Base-by-base conservation (phyloP, 2,888 invertebrate species). In the Ornithoptera alexandrae region DNA sequence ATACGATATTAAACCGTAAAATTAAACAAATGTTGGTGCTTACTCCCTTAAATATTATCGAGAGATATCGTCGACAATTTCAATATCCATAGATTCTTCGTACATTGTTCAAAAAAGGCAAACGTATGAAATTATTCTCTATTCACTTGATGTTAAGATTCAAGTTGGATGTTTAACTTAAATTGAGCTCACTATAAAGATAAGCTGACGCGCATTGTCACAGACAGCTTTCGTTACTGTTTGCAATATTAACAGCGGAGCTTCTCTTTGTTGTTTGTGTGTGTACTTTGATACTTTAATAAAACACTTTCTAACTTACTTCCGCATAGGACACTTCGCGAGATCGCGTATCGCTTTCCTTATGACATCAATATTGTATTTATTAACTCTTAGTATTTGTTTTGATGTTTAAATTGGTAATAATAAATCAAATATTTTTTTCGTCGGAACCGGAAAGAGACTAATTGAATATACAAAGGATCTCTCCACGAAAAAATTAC, bases 191-290 rank as follows among this genome's bases (percentile, higher is more conserved):
- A 58, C 68, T 46, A 63, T 68, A 63, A 68, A 68, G 68, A 68
- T 68, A 68, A 68, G 68, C 62, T 68, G 68, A 68, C 68, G 62
- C 62, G 58, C 50, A 58, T 63, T 59, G 68, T 68, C 68, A 62
- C 50, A 56, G 68, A 62, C 62, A 68, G 62, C 63, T 68, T 36
- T 63, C 46, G 30, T 50, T 63, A 57, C 62, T 62, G 67, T 67
- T 62, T 67, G 63, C 18, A 62, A 62, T 62, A 67, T 65, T 65
- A 65, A 59, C 42, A 62, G 58, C 58, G 57, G 57, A 62, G 58
- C 8, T 30, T 57, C n/a, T 20, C 58, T 30, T 10, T 58, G 63
- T 36, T 36, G 62, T 50, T 57, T 62, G 57, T 42, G 58, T 63
- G 67, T 62, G 24, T 62, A 67, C 61, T 67, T 67, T 56, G 56